These are phyloP conservation scores for Lordiphosa fenestrarum DNA, from an alignment of 2,888 invertebrate genomes.

Conservation along the genomic window DNA sequence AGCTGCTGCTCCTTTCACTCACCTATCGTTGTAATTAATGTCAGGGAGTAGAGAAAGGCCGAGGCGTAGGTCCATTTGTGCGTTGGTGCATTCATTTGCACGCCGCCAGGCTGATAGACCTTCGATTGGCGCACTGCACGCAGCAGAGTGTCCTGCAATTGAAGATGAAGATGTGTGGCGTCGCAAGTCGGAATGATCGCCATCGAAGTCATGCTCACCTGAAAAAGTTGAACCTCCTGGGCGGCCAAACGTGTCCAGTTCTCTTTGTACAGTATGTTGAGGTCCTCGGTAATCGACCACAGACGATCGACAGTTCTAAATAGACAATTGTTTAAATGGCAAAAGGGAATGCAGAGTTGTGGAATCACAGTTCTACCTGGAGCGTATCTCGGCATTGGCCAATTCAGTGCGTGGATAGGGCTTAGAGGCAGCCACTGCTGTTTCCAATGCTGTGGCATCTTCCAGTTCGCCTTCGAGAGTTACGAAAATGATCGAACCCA, in stretches of 20 bases:
- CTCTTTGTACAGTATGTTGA: conserved; percentile 93
- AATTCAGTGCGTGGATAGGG: conserved; percentile 83
- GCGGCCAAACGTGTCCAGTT: conserved; percentile 95
- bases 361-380: conserved; percentile 77
- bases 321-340: neutral
- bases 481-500: conserved; percentile 95
- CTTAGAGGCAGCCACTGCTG: conserved; percentile 85
- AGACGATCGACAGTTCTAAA: conserved; percentile 87
- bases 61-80: conserved; percentile 95
- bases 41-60: conserved; percentile 94
- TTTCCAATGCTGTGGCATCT: conserved; percentile 81
- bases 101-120: conserved; percentile 80
- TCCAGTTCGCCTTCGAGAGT: conserved; percentile 87
- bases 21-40: conserved; percentile 97
- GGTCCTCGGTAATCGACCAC: conserved; percentile 92
- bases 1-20: conserved; percentile 78
- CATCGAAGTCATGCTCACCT: conserved; percentile 81
- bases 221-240: conserved; percentile 92
- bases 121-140: conserved; percentile 80
- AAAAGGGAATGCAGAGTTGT: no score
- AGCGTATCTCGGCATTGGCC: conserved; percentile 83
- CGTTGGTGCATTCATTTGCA: conserved; percentile 80
- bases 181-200: neutral
- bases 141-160: conserved; percentile 78
- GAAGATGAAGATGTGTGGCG: conserved; percentile 9